Percentiles rank a stretch among this genome's conserved stretches.
These are phyloP conservation scores for Mystacides longicornis DNA, from an alignment of 2,888 invertebrate species.

Conservation along the genomic window DNA sequence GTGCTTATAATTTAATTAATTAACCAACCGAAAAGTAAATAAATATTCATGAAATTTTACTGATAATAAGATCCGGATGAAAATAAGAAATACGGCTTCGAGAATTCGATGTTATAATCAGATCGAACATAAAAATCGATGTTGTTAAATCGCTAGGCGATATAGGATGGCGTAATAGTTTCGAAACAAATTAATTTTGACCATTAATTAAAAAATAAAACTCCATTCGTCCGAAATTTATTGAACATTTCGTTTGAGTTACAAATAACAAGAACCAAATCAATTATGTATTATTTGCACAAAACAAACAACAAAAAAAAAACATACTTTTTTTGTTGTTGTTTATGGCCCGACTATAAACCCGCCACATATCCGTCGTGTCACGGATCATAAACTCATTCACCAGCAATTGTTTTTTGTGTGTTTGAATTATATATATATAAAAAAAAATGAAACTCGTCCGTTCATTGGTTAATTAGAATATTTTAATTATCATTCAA, in stretches of 20 bases:
- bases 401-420: slow-evolving; percentile 8
- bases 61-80: no score
- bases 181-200: not conserved
- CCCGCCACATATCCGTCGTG: slow-evolving; percentile 5
- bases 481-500: not conserved
- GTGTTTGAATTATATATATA: no score
- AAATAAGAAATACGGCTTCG: no score
- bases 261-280: not conserved
- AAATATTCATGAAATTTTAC: no score
- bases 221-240: not conserved
- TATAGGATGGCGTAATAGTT: no score
- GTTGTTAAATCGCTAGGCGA: no score
- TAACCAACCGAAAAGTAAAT: no score
- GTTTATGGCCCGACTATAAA: not conserved
- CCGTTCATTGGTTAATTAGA: slow-evolving; percentile 11
- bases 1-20: no score
- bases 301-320: not conserved
- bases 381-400: slow-evolving; percentile 12
- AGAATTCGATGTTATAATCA: no score
- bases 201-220: not conserved
- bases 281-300: slow-evolving; percentile 6
- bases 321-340: not conserved
- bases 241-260: not conserved
- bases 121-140: no score
- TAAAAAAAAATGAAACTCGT: slow-evolving; percentile 7